These are phyloP conservation scores for Drosophila lowei DNA, from an alignment of 1,140 invertebrate genomes.

Conservation along the genomic window DNA sequence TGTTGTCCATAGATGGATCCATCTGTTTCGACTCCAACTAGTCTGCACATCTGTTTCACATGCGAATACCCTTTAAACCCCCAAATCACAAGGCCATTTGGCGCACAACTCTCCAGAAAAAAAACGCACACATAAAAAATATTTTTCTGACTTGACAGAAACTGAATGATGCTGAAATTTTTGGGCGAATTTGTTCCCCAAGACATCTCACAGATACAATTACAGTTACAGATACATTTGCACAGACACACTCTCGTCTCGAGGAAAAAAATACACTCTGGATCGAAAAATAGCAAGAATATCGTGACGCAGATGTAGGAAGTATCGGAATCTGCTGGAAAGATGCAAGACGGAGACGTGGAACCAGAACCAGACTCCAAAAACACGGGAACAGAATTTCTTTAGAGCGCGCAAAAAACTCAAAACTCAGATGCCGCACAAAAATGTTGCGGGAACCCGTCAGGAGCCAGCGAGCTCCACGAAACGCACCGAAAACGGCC, in stretches of 20 bases:
- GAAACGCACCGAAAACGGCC: constrained; percentile 83
- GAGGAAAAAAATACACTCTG: constrained; percentile 47
- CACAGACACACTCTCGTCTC: not conserved
- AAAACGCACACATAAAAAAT: constrained; percentile 1
- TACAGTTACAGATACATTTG: constrained; percentile 7
- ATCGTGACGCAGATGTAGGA: constrained; percentile 38
- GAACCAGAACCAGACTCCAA: constrained; percentile 36
- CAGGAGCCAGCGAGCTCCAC: constrained; percentile 64
- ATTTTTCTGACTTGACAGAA: not conserved
- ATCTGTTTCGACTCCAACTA: not conserved
- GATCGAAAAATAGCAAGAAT: constrained; percentile 35
- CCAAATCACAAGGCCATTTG: constrained; percentile 12
- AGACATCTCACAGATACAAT: constrained; percentile 14
- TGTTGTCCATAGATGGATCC: too few species aligned
- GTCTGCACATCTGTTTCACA: not conserved
- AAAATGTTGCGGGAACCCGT: constrained; percentile 58
- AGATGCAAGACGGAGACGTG: constrained; percentile 17
- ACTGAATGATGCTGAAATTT: constrained; percentile 8
- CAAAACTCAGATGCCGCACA: constrained; percentile 45
- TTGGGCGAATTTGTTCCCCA: not conserved
- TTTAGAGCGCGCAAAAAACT: constrained; percentile 27
- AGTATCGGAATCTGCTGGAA: constrained; percentile 50
- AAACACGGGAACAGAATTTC: constrained; percentile 46
- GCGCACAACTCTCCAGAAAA: not conserved
- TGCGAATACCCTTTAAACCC: not conserved